Evolutionary conservation across 2,888 invertebrate genomes (phyloP), one percentile per base, ranked within the genome.

Genomic region (Seladonia tumulorum): DNA sequence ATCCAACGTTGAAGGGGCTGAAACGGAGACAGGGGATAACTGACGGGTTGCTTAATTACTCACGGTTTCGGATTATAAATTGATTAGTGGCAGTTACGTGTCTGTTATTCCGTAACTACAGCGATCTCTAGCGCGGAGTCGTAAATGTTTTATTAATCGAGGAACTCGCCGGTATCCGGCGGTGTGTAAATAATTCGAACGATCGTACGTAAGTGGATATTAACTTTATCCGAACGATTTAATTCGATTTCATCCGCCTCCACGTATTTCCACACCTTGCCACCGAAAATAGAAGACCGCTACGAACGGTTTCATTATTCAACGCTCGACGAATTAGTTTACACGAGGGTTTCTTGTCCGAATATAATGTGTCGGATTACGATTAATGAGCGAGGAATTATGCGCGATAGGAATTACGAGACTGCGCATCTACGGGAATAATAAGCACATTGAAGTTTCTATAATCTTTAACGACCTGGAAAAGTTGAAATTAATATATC

Each of bases 131-230:
- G 72, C 25, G 2, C 8, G 47, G 71, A 47, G 45, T 72, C 25
- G 71, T 49, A 22, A 72, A 72, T 72, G 49, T 72, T 72, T 29
- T 25, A 72, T 72, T 72, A 47, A 72, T 29, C 29, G 72, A 72
- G 72, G n/a, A 47, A 47, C n/a, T 72, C 72, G 18, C 2, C 25
- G 47, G 47, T 29, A 49, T 16, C 25, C 14, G 18, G 16, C 25
- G 45, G 22, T 1, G 14, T 14, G 47, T 71, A 71, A 71, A 71
- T 71, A 71, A 71, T 71, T 47, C 71, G 47, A 72, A 72, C 72
- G 47, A 72, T 29, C 47, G 29, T 14, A 29, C 18, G 25, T 47
- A 72, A 16, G 47, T 72, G 7, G 47, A 47, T 29, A 72, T 72
- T 72, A 72, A 47, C 18, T 72, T 47, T 29, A 72, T 8, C 16